These are phyloP conservation scores for Corvus hawaiiensis DNA, from an alignment of 2,113 vertebrate species.

Conservation along the genomic window DNA sequence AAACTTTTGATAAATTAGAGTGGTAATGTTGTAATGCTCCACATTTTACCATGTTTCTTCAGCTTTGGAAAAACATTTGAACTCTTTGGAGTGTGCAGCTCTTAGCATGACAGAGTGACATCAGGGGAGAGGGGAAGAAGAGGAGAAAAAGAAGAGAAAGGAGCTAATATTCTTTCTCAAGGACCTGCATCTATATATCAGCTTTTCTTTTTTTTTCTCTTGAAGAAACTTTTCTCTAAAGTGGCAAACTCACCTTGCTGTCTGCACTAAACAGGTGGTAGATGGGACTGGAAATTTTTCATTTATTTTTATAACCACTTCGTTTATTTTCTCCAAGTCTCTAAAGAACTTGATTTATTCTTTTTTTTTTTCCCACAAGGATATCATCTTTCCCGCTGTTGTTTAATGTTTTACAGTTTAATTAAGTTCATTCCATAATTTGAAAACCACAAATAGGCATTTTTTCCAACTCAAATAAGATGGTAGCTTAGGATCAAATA, in stretches of 20 bases:
- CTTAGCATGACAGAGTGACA: neutral
- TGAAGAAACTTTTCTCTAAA: neutral
- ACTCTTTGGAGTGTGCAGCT: neutral
- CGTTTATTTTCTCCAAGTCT: constrained; percentile 49
- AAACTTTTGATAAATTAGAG: constrained; percentile 16
- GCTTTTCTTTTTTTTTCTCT: neutral
- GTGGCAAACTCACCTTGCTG: neutral
- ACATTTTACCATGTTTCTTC: neutral
- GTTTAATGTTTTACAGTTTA: constrained; percentile 66
- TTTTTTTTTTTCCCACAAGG: neutral
- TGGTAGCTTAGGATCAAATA: constrained; percentile 51
- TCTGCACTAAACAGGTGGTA: neutral
- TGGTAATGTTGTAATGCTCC: neutral
- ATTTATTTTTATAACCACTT: constrained; percentile 57
- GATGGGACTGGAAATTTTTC: constrained; percentile 1
- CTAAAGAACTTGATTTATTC: constrained; percentile 13
- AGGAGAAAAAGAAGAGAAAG: neutral
- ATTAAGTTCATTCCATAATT: constrained; percentile 61
- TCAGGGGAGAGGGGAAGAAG: neutral
- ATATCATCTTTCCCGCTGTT: constrained; percentile 45
- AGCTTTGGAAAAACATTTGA: neutral
- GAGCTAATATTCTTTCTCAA: neutral
- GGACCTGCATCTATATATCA: neutral
- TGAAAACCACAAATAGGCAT: constrained; percentile 22
- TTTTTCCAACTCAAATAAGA: constrained; percentile 50